Conservation (phyloP, 2,113 vertebrate genomes). For the Noctilio leporinus region DNA sequence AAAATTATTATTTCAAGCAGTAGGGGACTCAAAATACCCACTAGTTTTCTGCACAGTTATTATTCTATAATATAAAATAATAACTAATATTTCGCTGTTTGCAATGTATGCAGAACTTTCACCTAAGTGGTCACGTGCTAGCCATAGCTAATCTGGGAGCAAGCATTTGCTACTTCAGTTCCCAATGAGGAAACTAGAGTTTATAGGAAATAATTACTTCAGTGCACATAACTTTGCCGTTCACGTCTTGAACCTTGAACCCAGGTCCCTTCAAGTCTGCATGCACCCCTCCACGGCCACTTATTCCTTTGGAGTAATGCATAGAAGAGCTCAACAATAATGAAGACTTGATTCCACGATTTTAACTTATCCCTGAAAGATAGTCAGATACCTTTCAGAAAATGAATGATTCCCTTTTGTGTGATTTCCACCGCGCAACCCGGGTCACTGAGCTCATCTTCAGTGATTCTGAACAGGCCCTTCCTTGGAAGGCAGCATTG, state of each 20-base stretch:
- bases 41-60: background rate
- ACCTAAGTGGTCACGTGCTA: background rate
- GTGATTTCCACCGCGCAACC: background rate
- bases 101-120: background rate
- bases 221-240: background rate
- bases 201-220: background rate
- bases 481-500: background rate
- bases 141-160: background rate
- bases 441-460: background rate
- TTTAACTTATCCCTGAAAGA: constrained; percentile 30
- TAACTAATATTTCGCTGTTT: background rate
- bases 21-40: background rate
- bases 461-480: constrained; percentile 12
- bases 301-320: background rate
- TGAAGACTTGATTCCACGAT: background rate
- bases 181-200: background rate
- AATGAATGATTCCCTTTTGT: background rate
- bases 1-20: background rate
- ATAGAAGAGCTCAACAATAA: background rate
- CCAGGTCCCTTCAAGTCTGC: background rate
- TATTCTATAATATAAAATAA: background rate
- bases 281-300: background rate
- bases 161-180: background rate
- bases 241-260: background rate
- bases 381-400: background rate